Percentiles rank a stretch among this genome's conserved stretches.
phyloP scores from a whole-genome alignment of 1,140 invertebrate genomes.

The Venustaconcha ellipsiformis region DNA sequence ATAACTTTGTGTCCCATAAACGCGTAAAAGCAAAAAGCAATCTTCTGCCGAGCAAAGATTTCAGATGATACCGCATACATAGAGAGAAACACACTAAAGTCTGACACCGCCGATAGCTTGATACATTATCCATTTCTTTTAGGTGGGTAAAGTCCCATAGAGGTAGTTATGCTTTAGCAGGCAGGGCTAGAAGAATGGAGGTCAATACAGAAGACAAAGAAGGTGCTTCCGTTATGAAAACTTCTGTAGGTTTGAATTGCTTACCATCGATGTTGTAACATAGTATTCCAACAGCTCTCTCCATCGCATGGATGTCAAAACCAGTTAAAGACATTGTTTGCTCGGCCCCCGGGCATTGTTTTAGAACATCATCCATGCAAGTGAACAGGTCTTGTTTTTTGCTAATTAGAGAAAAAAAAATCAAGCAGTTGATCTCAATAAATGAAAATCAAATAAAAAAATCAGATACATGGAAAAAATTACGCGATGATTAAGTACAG shows the following conservation, averaged over 20 bases:
- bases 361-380: constrained; percentile 24
- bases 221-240: too few species aligned
- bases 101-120: too few species aligned
- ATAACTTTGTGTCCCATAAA: too few species aligned
- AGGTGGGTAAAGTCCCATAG: too few species aligned
- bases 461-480: not conserved
- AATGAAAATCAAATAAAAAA: not conserved
- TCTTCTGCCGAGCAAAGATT: too few species aligned
- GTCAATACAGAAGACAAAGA: too few species aligned
- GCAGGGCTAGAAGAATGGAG: too few species aligned
- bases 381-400: constrained; percentile 31
- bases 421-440: not conserved
- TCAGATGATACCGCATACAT: too few species aligned
- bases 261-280: constrained; percentile 26
- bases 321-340: constrained; percentile 19
- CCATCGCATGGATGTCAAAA: constrained; percentile 29
- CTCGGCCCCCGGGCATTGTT: constrained; percentile 20
- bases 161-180: too few species aligned
- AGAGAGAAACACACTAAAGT: too few species aligned
- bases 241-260: not conserved
- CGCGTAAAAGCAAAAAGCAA: too few species aligned
- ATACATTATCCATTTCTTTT: too few species aligned
- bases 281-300: constrained; percentile 13
- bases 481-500: not conserved
- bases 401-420: not conserved